Conservation (phyloP, 2,797 vertebrate genomes). For the Channa striata region DNA sequence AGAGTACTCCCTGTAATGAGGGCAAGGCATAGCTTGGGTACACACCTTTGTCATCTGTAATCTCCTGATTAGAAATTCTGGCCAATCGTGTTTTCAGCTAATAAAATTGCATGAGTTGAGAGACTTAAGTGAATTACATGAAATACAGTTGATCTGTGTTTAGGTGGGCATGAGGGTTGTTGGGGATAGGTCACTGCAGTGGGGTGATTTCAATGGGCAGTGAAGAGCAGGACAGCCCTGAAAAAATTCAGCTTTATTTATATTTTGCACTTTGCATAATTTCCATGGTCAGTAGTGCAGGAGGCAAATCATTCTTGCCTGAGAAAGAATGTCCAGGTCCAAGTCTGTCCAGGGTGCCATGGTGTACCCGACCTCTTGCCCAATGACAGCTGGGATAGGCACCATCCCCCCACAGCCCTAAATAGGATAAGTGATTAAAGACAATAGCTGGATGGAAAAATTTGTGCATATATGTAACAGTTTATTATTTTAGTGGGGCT, state of each 20-base stretch:
- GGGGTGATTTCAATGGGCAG: slow-evolving; percentile 29
- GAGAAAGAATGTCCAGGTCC: no score
- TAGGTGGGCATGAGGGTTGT: slow-evolving; percentile 39
- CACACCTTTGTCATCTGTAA: slow-evolving; percentile 87
- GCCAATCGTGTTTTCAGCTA: slow-evolving; percentile 79
- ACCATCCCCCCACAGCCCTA: no score
- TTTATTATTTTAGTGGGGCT: not conserved
- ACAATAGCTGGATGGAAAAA: no score
- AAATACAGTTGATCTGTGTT: slow-evolving; percentile 72
- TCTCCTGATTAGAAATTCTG: slow-evolving; percentile 85
- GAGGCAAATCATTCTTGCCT: slow-evolving; percentile 1
- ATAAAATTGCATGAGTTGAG: slow-evolving; percentile 83
- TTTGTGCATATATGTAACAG: not conserved
- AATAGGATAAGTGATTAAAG: no score
- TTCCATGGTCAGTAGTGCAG: slow-evolving; percentile 10
- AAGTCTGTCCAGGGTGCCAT: no score
- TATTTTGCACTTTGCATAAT: slow-evolving; percentile 38
- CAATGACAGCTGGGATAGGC: no score
- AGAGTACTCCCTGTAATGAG: slow-evolving; percentile 87
- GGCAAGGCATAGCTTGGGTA: slow-evolving; percentile 76
- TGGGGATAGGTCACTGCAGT: slow-evolving; percentile 35
- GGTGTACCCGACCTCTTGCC: no score
- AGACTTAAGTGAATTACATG: slow-evolving; percentile 82
- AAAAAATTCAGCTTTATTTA: slow-evolving; percentile 31
- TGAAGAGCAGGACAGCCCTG: slow-evolving; percentile 21